A percentile compares a stretch with the other conserved stretches of the same genome.
Evolutionary conservation across 2,888 invertebrate species (phyloP).

Genomic region (Sphaerophoria rueppellii): DNA sequence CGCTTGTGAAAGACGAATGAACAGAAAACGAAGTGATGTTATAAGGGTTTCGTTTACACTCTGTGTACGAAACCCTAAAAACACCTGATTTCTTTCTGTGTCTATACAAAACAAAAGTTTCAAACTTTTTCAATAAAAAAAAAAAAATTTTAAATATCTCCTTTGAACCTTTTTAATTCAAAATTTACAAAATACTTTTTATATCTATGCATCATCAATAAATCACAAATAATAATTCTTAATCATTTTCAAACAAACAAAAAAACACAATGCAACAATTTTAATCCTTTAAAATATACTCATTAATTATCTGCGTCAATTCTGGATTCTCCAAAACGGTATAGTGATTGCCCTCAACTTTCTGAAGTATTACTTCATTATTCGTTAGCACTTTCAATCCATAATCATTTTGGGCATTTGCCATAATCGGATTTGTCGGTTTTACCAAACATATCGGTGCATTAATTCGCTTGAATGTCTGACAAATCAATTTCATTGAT

Average conservation of each 20-base stretch:
- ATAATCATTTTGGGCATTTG: slow-evolving; percentile 86
- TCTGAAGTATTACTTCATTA: slow-evolving; percentile 84
- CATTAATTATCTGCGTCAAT: slow-evolving; percentile 85
- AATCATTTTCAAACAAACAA: slow-evolving; percentile 32
- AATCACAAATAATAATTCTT: slow-evolving; percentile 59
- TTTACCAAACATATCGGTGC: slow-evolving; percentile 86
- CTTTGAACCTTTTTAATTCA: slow-evolving; percentile 36
- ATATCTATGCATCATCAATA: background rate
- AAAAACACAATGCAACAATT: background rate
- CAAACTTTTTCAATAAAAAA: too few relatives aligned
- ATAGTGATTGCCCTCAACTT: slow-evolving; percentile 88
- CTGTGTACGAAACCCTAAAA: too few relatives aligned
- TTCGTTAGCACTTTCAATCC: slow-evolving; percentile 85
- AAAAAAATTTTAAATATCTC: background rate
- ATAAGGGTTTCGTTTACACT: too few relatives aligned
- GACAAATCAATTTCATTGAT: slow-evolving; percentile 83
- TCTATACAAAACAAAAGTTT: too few relatives aligned
- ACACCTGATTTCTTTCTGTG: too few relatives aligned
- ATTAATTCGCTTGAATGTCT: slow-evolving; percentile 80
- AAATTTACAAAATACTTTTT: slow-evolving; percentile 19
- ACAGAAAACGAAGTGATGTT: too few relatives aligned
- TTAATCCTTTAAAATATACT: slow-evolving; percentile 70
- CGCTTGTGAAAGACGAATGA: too few relatives aligned
- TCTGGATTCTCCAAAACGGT: slow-evolving; percentile 87
- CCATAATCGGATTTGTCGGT: slow-evolving; percentile 84